These are phyloP conservation scores for Melitaea athalia DNA, from an alignment of 2,888 invertebrate species.

Conservation along the genomic window DNA sequence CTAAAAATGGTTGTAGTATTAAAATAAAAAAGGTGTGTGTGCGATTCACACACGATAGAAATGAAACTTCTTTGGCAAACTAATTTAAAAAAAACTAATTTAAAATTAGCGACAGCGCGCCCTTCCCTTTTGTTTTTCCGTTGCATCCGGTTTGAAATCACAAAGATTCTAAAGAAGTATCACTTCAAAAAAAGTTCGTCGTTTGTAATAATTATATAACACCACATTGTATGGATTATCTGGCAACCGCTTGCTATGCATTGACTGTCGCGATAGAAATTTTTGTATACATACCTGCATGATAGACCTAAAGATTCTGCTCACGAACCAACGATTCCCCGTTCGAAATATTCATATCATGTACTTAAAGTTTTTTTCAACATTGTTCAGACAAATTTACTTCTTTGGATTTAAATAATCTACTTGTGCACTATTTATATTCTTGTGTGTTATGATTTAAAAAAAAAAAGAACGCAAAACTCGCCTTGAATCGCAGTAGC, in stretches of 20 bases:
- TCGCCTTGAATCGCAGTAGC: not conserved
- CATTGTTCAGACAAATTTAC: slow-evolving; percentile 39
- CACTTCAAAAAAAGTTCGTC: no score
- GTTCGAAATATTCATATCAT: slow-evolving; percentile 60
- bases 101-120: no score
- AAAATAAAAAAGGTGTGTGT: no score
- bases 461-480: not conserved
- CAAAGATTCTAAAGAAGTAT: no score
- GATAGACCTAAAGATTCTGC: slow-evolving; percentile 64
- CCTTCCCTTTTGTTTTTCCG: no score
- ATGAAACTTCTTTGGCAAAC: no score
- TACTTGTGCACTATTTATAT: slow-evolving; percentile 37
- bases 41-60: no score
- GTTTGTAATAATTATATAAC: not conserved
- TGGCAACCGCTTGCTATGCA: slow-evolving; percentile 54
- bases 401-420: slow-evolving; percentile 37
- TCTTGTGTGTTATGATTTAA: slow-evolving; percentile 8
- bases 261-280: slow-evolving; percentile 54
- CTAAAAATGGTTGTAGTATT: not conserved
- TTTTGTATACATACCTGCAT: slow-evolving; percentile 44
- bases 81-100: no score
- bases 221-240: slow-evolving; percentile 4
- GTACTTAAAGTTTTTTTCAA: slow-evolving; percentile 46
- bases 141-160: no score
- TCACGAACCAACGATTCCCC: slow-evolving; percentile 65